Conservation (phyloP, 2,797 vertebrate species). For the Agapornis canus region DNA sequence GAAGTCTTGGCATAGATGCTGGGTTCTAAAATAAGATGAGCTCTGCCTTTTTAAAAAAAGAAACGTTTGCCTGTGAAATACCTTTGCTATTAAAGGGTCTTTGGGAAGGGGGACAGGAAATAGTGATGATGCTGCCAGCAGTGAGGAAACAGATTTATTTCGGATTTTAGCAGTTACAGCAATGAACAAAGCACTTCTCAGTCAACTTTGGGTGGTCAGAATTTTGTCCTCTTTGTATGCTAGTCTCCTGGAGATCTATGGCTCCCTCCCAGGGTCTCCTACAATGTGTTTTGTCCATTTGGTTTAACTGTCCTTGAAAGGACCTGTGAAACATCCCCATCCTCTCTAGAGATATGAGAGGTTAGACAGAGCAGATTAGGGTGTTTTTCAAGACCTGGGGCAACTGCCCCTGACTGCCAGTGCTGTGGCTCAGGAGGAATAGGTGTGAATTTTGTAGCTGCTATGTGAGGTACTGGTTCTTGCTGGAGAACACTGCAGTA, state of each 20-base stretch:
- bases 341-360: background rate
- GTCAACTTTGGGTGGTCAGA: background rate
- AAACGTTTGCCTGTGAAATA: constrained; percentile 46
- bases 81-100: constrained; percentile 45
- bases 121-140: background rate
- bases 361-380: background rate
- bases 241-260: background rate
- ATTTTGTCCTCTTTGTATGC: background rate
- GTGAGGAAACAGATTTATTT: background rate
- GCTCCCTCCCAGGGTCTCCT: background rate
- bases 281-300: background rate
- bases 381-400: background rate
- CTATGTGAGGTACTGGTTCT: background rate
- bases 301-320: background rate
- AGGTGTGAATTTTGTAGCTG: background rate
- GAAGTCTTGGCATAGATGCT: constrained; percentile 60
- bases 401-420: background rate
- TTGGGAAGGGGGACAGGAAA: background rate
- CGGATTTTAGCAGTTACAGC: background rate
- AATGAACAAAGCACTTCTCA: background rate
- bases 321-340: background rate
- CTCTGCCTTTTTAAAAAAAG: constrained; percentile 39
- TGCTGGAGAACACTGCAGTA: background rate
- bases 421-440: background rate
- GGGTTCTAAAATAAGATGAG: constrained; percentile 59